Evolutionary conservation across 1,140 invertebrate species (phyloP).

Genomic region (Eumeta japonica): DNA sequence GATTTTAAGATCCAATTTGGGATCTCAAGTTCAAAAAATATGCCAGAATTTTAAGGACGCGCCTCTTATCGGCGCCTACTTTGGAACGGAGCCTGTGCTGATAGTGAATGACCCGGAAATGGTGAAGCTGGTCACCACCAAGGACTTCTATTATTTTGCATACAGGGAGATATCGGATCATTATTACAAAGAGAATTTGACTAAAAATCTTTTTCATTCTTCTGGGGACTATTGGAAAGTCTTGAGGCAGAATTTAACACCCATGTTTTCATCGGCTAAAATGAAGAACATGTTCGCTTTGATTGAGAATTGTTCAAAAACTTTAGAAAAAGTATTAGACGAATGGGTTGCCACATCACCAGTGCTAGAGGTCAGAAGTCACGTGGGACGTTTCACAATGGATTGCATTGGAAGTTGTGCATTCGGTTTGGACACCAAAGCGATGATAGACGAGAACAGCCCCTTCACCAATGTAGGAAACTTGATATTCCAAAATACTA

Average conservation of each 20-base stretch:
- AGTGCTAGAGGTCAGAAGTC: slow-evolving; percentile 2
- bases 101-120: slow-evolving; percentile 44
- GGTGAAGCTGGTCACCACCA: too few species aligned
- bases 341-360: slow-evolving; percentile 1
- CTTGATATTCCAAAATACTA: neutral
- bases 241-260: too few species aligned
- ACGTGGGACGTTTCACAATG: neutral
- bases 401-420: neutral
- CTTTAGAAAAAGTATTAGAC: neutral
- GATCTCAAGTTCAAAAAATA: neutral
- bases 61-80: slow-evolving; percentile 39
- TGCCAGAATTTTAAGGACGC: neutral
- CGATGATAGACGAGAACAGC: neutral
- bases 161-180: slow-evolving; percentile 19
- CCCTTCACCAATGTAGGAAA: neutral
- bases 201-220: slow-evolving; percentile 24
- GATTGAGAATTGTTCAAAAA: slow-evolving; percentile 12
- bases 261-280: too few species aligned
- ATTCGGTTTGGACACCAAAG: slow-evolving; percentile 1
- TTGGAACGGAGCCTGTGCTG: too few species aligned
- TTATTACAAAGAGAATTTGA: slow-evolving; percentile 11
- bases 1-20: slow-evolving; percentile 11
- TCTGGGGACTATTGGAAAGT: slow-evolving; percentile 50
- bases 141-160: slow-evolving; percentile 51
- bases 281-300: slow-evolving; percentile 30